Evolutionary conservation across 2,888 invertebrate species (phyloP), one percentile per base, ranked within the genome.

Genomic region (Orchestes rusci): DNA sequence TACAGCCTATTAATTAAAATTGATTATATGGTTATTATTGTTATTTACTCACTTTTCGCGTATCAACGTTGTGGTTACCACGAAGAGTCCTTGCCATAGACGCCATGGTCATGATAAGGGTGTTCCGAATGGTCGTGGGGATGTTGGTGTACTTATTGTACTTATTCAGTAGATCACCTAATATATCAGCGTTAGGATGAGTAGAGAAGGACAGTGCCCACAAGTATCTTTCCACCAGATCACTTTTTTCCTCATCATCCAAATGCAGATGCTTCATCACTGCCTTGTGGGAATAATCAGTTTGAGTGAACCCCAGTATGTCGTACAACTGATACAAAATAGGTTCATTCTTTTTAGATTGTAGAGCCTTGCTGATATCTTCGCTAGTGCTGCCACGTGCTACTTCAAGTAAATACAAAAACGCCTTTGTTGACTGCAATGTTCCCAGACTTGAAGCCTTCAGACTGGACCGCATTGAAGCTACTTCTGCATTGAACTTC

Each of bases 201-300:
- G 82, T 75, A 1, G 79, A 76, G 34, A 83, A 70, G 0, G 87
- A 82, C 7, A 84, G 62, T 0, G 82, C 77, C 75, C 87, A 80
- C 2, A 89, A 69, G 63, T 87, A 88, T 45, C 85, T 70, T 60
- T 89, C 89, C 19, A 75, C 66, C 0, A 61, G 49, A 10, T 72
- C 70, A n/a, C 56, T 48, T 28, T 65, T 58, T 7, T 69, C 64
- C 20, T 73, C 73, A n/a, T 75, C 71, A 8, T 71, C 68, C 41
- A 77, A 73, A 38, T 75, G 69, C 4, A 87, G 69, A 19, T 75
- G 69, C 50, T 78, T 76, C 70, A 80, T 77, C 2, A 80, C 79
- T 2, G 84, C 84, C 51, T 74, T 72, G 61, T 87, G 82, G 0
- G 82, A 73, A 2, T 75, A 73, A 3, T 70, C 59, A 0, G 85